Base-by-base conservation (phyloP, 2,888 invertebrate species). In the Hipparchia semele region DNA sequence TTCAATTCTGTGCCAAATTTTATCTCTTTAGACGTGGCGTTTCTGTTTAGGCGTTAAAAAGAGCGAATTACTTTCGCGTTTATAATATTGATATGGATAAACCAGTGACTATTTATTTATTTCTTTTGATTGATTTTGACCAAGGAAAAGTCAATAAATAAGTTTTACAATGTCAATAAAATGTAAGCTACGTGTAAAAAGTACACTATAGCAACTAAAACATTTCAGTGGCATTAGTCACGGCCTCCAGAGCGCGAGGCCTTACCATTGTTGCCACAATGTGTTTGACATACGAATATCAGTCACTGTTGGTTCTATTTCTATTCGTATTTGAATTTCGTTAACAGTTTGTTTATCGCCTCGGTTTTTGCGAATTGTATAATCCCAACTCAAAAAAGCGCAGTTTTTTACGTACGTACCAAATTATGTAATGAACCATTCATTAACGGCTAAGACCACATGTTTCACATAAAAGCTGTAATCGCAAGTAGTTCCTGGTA, bases 181-280 rank as follows among this genome's bases (percentile, higher is more conserved):
- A 70, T 58, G 51, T 62, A 62, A 70, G 69, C 69, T 68, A 9
- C n/a, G 9, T 46, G 51, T 61, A 59, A 71, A 67, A 72, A 69
- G 46, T 67, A 75, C 68, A 79, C 82, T 82, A 84, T 84, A 82
- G 83, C 83, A 80, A 76, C 79, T 80, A 54, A 86, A 85, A 87
- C 87, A 88, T 88, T 88, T 83, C 79, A 72, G 80, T 84, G 33
- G 84, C 82, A 87, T 91, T 90, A 90, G 86, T 90, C 89, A 90
- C 78, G 83, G 84, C 81, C 79, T 79, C 81, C 80, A 79, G 80
- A 79, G 77, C 81, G 81, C 79, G 80, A 81, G 80, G 80, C 83
- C 82, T 81, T 79, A 83, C 87, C 81, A 90, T 90, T 91, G 89
- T 90, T 91, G 85, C 89, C 81, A 84, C 87, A 88, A 83, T 84